These are phyloP conservation scores for Petrolisthes cinctipes DNA, from an alignment of 2,888 invertebrate species.

Conservation along the genomic window DNA sequence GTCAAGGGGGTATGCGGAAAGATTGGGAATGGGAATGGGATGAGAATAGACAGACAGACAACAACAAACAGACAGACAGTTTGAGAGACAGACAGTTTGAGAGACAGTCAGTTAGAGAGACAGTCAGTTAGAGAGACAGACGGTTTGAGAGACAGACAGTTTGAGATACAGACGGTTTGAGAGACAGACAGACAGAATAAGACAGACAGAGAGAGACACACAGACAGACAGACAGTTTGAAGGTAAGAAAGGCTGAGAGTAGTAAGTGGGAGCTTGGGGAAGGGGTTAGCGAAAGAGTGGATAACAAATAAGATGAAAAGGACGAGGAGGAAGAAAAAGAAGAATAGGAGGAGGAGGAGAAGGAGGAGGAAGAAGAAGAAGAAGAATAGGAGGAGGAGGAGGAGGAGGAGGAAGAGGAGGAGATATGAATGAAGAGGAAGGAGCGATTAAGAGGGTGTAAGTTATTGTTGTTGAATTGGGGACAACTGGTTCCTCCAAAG, in stretches of 20 bases:
- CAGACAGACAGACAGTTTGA: neutral
- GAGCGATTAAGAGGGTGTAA: too few relatives aligned
- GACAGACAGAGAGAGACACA: conserved; percentile 1
- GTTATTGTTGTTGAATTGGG: too few relatives aligned
- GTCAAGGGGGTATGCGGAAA: neutral
- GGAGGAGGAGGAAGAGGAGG: too few relatives aligned
- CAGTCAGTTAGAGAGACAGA: neutral
- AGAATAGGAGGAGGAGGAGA: neutral
- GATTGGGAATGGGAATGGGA: too few relatives aligned
- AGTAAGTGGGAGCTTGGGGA: neutral
- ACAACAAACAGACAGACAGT: too few relatives aligned
- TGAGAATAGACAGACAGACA: too few relatives aligned
- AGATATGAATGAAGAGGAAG: too few relatives aligned
- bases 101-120: neutral
- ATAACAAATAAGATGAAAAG: neutral
- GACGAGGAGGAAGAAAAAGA: neutral
- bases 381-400: too few relatives aligned
- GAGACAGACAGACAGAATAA: neutral
- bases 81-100: neutral
- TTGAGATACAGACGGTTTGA: neutral
- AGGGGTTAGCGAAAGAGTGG: neutral
- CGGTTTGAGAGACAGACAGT: neutral
- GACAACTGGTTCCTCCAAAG: too few relatives aligned
- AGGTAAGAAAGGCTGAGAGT: neutral
- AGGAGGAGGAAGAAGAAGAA: neutral